Evolutionary conservation across 2,113 vertebrate genomes (phyloP), one percentile per base, ranked within the genome.

Genomic region (Anoura caudifer): DNA sequence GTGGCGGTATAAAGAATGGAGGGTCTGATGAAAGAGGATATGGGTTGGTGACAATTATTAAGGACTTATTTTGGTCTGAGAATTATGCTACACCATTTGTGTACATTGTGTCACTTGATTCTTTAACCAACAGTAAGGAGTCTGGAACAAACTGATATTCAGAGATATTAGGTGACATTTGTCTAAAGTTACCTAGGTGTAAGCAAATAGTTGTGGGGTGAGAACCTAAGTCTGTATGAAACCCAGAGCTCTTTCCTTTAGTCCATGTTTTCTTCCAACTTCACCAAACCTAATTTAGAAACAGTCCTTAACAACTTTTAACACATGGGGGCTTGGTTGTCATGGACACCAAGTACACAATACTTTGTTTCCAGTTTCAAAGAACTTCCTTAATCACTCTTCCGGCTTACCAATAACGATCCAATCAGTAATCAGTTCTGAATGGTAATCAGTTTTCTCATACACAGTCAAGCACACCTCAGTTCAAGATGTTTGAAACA

Each of bases 401-500:
- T 84, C 41, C 24, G 92, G 31, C 45, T 72, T 84, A 38, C 47
- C 33, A 70, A 17, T 81, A 92, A 91, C 43, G 79, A 91, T 10
- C 16, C 38, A 76, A 41, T 43, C 14, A 20, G 26, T 45, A 85
- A 65, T 38, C 52, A 81, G 22, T 86, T 79, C 69, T 87, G 38
- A 80, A 92, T 26, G 28, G 12, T 69, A 83, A 77, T 56, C 61
- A 43, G 9, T 79, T 28, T 72, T 92, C 91, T 80, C 63, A 92
- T 38, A 73, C 17, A 16, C 65, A 84, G 81, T 69, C 24, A 87
- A 95, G 33, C 41, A 82, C 11, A 83, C 7, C 54, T 87, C 38
- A 69, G 54, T 75, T 96, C 47, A 96, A 88, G 6, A 63, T 50
- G 73, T 80, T 65, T 67, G 70, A 84, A 87, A n/a, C 33, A 70